Evolutionary conservation across 1,140 invertebrate genomes (phyloP), one percentile per base, ranked within the genome.

Genomic region (Dendroctonus valens): DNA sequence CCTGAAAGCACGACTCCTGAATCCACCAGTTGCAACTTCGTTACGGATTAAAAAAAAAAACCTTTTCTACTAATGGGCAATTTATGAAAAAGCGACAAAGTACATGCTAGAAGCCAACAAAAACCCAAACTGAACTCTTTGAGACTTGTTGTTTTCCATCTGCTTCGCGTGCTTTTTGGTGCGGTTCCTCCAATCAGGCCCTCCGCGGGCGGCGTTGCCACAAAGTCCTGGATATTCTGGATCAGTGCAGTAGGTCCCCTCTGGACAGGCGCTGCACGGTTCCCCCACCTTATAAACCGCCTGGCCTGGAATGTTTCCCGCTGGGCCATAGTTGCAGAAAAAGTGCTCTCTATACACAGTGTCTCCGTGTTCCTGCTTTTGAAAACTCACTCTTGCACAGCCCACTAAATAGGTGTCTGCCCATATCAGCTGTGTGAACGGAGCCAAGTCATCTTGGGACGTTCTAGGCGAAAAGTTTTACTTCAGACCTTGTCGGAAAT

Each of bases 341-440:
- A 77, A 70, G 53, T 75, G 73, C 61, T 75, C 73, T 41, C 55
- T 67, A 51, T 76, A 76, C 0, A 59, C 46, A 1, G 71, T 65
- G 60, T 69, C 64, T 7, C 66, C 46, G 15, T 63, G 49, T 57
- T 40, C 12, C 0, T 46, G 39, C 49, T 70, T 74, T 60, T 70
- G 73, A 49, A 74, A 72, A 40, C 69, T 71, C 48, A 72, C 73
- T 67, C 70, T 69, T 38, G 69, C 73, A 59, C 76, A 74, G 14
- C 74, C 76, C 15, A 83, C 68, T 38, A 61, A 67, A 12, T 73
- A 75, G 3, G 81, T 80, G 11, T 79, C 75, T 9, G 74, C 80
- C 80, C 81, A 83, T 14, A 81, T 72, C 49, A 83, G 64, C 73
- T 82, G 80, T 0, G 80, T 79, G 62, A 79, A 83, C 53, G 79